Conservation (phyloP, 2,888 invertebrate species). For the Aphodius granarius region DNA sequence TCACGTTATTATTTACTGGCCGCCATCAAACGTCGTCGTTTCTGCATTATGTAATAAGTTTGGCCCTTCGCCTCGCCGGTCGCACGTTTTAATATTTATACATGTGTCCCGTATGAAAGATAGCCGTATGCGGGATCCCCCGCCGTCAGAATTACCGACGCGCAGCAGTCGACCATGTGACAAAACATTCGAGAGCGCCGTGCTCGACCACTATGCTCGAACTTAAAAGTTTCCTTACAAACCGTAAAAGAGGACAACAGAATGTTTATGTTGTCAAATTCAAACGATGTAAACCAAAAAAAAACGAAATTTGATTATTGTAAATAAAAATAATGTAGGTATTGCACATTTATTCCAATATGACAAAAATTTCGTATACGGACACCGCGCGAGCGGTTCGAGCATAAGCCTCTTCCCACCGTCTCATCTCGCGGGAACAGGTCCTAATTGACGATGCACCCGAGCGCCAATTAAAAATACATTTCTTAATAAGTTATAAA, state of each 20-base stretch:
- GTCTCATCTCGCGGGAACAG: background rate
- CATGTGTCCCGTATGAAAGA: slow-evolving; percentile 6
- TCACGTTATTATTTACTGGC: slow-evolving; percentile 11
- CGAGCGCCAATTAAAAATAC: slow-evolving; percentile 37
- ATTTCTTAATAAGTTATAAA: slow-evolving; percentile 39
- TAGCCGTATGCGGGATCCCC: slow-evolving; percentile 4
- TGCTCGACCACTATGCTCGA: no score
- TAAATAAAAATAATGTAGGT: no score
- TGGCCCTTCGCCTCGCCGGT: slow-evolving; percentile 3
- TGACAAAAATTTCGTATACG: no score
- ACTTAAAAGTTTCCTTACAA: no score
- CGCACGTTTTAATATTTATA: slow-evolving; percentile 12
- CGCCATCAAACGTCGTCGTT: slow-evolving; percentile 6
- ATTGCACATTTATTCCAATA: no score
- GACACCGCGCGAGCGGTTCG: no score
- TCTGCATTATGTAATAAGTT: slow-evolving; percentile 11
- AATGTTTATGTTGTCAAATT: no score
- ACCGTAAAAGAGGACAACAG: no score
- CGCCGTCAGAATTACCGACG: slow-evolving; percentile 11
- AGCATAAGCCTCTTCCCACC: no score
- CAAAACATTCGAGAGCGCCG: slow-evolving; percentile 31
- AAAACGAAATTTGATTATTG: no score
- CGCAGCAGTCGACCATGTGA: slow-evolving; percentile 23
- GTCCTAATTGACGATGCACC: slow-evolving; percentile 7
- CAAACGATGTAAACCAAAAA: no score